Evolutionary conservation across 2,113 vertebrate species (phyloP).

Genomic region (Callorhinus ursinus): DNA sequence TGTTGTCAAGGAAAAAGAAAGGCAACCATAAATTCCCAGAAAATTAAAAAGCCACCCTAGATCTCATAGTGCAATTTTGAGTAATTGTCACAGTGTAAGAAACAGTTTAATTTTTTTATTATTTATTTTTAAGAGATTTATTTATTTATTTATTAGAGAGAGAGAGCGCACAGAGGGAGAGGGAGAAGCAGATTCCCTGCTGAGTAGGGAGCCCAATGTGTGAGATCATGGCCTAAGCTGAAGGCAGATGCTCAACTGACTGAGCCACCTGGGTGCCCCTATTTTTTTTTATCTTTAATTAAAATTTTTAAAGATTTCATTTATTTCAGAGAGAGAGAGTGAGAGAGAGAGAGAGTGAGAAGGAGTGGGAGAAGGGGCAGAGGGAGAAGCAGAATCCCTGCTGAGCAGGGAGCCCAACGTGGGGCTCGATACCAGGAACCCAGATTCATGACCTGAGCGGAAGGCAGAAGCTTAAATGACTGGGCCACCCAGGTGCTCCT

Average conservation of each 20-base stretch:
- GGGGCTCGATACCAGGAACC: no score
- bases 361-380: no score
- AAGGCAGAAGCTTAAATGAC: no score
- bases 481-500: background rate
- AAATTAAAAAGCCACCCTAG: background rate
- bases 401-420: background rate
- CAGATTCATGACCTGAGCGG: no score
- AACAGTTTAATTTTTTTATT: background rate
- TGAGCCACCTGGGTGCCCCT: background rate
- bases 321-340: background rate
- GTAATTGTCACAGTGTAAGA: background rate
- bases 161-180: background rate
- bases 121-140: background rate
- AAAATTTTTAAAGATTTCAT: background rate
- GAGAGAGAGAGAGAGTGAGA: background rate
- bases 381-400: background rate
- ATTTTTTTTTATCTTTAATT: background rate
- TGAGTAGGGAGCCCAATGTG: background rate
- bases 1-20: constrained; percentile 30
- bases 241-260: background rate
- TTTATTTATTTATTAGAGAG: background rate
- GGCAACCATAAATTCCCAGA: background rate
- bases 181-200: background rate
- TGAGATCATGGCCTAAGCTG: background rate
- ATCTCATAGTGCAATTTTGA: background rate